Evolutionary conservation across 2,113 vertebrate species (phyloP), one percentile per base, ranked within the genome.

Genomic region (Nerophis ophidion): DNA sequence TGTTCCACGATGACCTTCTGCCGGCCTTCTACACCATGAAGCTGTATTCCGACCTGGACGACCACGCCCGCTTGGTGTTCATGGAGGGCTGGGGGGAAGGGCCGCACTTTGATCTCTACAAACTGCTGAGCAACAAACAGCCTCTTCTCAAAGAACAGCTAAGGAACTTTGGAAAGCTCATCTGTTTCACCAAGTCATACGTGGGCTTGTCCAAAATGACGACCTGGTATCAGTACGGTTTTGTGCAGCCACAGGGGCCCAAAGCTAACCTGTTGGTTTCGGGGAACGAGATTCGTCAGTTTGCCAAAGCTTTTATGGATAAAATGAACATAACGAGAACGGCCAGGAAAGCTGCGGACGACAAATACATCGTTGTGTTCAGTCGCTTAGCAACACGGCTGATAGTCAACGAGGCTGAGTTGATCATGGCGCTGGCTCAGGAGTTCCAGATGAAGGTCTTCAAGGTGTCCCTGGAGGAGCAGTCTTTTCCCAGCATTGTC

Each of bases 221-320:
- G 48, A 99, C 96, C 15, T 99, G 97, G 97, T 99, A 99, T 84
- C 97, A 99, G 71, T 99, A 99, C 0, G 97, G 97, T 12, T 99
- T 99, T 63, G 93, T 97, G 17, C 97, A 99, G 72, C 97, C 97
- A 0, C 97, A 99, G 74, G 96, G 97, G 6, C 95, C 96, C 0
- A 99, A 98, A 79, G 95, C 97, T 65, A 99, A 98, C 81, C 93
- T 98, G 77, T 81, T 99, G 19, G 91, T 99, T 60, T 98, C 97
- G 0, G 97, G 97, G 46, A 93, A 90, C 0, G 97, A 99, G 89
- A 92, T 99, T 74, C 91, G 94, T 4, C 94, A 94, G 82, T 99
- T 99, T 67, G 86, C 94, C 0, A 85, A 72, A 13, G 91, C 92
- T 69, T 57, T 99, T 72, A 88, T 79, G 77, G 89, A 90, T 33